Evolutionary conservation across 2,113 vertebrate genomes (phyloP), one percentile per base, ranked within the genome.

Genomic region (Carollia perspicillata): DNA sequence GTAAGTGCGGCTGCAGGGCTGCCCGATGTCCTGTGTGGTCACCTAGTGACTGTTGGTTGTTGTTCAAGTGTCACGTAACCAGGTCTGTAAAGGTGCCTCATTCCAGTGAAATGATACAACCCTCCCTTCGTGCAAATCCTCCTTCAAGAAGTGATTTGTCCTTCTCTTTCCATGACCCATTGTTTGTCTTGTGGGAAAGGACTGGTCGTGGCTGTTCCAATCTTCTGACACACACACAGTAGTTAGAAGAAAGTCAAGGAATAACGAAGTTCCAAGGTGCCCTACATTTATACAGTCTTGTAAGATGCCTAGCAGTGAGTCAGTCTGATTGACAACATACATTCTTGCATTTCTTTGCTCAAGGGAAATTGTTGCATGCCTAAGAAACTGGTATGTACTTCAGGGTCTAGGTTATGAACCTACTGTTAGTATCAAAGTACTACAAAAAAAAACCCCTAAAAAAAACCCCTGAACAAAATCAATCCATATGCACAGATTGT

Each of bases 371-470:
- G 3, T 87, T 23, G 53, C 14, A 75, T 8, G 8, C 28, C n/a
- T n/a, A 68, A 80, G 30, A 69, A 79, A 55, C 44, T 55, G 8
- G 33, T 17, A 35, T n/a, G 18, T 63, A 30, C 65, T 63, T 90
- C 40, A 93, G 8, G 13, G 86, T 96, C 49, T 84, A 40, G 33
- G 22, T 65, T 16, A 30, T 44, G 58, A 93, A 35, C 11, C 35
- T 66, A 42, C 47, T 14, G 1, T 47, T 47, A 28, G 30, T 47
- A 47, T 6, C 33, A 18, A 2, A 35, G 28, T 88, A 47, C 26
- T 68, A 49, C 83, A 9, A 77, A 28, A 77, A 44, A 28, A 8
- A 28, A 4, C 30, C 44, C 47, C 33, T 3, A 22, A 77, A 51
- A 78, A 71, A 47, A n/a, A n/a, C n/a, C 13, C 30, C 30, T 22